Percentiles rank a stretch among this genome's conserved stretches.
Evolutionary conservation across 2,888 invertebrate species (phyloP).

Genomic region (Drosophila demipolita): DNA sequence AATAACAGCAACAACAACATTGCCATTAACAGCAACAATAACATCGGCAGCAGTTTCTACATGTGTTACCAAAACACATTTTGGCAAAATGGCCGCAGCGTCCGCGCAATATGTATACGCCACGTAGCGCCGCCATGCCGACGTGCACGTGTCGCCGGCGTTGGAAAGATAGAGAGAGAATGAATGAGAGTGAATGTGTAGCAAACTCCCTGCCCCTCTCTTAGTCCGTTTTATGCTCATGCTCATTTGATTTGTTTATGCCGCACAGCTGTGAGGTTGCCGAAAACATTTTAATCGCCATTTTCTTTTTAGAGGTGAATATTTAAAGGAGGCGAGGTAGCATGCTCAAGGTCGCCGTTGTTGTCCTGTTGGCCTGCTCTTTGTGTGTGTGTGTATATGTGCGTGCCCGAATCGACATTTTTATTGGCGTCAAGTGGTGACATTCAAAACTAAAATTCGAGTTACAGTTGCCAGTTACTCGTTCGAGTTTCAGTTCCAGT

Average conservation of each 20-base stretch:
- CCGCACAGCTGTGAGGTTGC: conserved; percentile 70
- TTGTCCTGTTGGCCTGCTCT: conserved; percentile 2
- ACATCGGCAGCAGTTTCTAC: conserved; percentile 42
- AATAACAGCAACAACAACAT: conserved; percentile 24
- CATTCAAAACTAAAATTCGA: conserved; percentile 45
- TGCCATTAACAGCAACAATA: conserved; percentile 34
- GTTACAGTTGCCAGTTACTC: conserved; percentile 13
- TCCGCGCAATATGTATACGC: conserved; percentile 77
- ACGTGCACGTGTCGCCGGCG: conserved; percentile 65
- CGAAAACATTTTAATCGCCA: conserved; percentile 63
- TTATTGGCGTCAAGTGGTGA: conserved; percentile 59
- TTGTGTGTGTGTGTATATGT: conserved; percentile 11
- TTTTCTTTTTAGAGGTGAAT: conserved; percentile 13
- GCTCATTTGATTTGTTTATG: conserved; percentile 70
- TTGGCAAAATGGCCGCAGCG: conserved; percentile 72
- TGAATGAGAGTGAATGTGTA: conserved; percentile 2
- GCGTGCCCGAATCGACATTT: conserved; percentile 44
- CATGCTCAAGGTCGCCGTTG: conserved; percentile 43
- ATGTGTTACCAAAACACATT: conserved; percentile 70
- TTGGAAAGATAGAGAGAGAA: conserved; percentile 7
- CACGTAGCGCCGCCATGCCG: conserved; percentile 58
- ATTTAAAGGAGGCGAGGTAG: not conserved
- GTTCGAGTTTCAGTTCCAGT: conserved; percentile 51
- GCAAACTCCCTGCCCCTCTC: not conserved
- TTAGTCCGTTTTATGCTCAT: conserved; percentile 24